These are phyloP conservation scores for Phortica magna DNA, from an alignment of 2,888 invertebrate species.

Conservation along the genomic window DNA sequence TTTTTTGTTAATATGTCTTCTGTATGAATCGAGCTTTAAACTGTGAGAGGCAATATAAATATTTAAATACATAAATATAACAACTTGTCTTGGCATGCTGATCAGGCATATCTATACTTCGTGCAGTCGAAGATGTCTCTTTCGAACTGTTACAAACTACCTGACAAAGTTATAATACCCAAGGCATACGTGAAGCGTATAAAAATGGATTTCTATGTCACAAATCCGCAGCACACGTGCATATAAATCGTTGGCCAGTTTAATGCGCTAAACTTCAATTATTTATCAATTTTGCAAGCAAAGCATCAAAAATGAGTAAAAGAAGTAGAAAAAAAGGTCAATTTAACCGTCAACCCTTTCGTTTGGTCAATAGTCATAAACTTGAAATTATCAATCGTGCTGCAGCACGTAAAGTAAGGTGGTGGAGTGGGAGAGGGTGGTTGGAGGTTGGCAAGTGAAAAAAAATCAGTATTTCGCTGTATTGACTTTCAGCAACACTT, in stretches of 20 bases:
- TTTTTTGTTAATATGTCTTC: no score
- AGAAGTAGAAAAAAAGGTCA: background rate
- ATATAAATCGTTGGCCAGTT: background rate
- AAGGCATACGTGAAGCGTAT: no score
- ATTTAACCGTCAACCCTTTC: conserved; percentile 17
- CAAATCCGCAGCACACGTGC: conserved; percentile 64
- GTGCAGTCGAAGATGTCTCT: no score
- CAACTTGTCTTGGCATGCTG: no score
- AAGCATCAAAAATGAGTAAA: conserved; percentile 34
- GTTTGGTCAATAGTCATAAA: background rate
- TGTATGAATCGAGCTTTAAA: no score
- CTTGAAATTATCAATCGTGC: conserved; percentile 55
- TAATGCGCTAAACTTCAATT: conserved; percentile 11
- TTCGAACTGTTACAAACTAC: no score
- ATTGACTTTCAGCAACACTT: conserved; percentile 39
- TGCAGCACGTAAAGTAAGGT: conserved; percentile 38
- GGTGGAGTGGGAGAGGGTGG: conserved; percentile 13
- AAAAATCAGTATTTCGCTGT: conserved; percentile 46
- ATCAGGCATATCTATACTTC: no score
- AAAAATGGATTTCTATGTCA: conserved; percentile 53
- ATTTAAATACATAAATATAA: no score
- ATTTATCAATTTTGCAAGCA: conserved; percentile 41
- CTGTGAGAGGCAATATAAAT: no score
- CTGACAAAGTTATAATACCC: no score
- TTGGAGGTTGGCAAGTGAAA: background rate